Evolutionary conservation across 1,140 invertebrate genomes (phyloP).

Genomic region (Camponotus pennsylvanicus): DNA sequence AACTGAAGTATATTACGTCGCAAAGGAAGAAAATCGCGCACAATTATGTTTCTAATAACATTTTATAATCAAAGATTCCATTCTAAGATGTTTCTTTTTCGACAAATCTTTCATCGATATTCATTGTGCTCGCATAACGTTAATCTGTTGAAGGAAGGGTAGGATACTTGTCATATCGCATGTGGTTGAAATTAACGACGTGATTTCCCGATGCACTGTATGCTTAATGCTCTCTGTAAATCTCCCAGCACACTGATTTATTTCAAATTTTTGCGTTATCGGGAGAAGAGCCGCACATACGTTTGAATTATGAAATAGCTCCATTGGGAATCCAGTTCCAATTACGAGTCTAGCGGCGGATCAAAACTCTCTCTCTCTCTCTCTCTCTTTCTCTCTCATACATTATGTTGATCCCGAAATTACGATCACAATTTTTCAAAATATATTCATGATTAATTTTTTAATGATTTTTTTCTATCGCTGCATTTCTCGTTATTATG

Average conservation of each 20-base stretch:
- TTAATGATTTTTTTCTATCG: background rate
- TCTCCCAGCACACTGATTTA: slow-evolving; percentile 51
- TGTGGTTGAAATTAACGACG: slow-evolving; percentile 27
- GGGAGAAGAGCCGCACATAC: slow-evolving; percentile 33
- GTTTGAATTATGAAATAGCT: slow-evolving; percentile 62
- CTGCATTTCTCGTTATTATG: slow-evolving; percentile 11
- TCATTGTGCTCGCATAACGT: background rate
- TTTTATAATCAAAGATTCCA: background rate
- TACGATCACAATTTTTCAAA: slow-evolving; percentile 22
- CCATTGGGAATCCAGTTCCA: slow-evolving; percentile 48
- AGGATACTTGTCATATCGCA: slow-evolving; percentile 19
- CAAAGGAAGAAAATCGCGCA: background rate
- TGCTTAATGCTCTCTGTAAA: slow-evolving; percentile 39
- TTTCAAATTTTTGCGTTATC: slow-evolving; percentile 60
- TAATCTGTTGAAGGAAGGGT: slow-evolving; percentile 19
- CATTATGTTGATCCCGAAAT: slow-evolving; percentile 21
- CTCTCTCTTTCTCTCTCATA: slow-evolving; percentile 16
- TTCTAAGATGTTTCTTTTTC: background rate
- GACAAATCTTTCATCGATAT: background rate
- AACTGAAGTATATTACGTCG: background rate
- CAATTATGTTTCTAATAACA: background rate
- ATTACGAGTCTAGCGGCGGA: slow-evolving; percentile 42
- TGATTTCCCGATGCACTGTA: background rate
- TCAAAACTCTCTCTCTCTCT: slow-evolving; percentile 41
- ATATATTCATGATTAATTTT: slow-evolving; percentile 24